Percentiles rank a stretch among this genome's conserved stretches.
Conservation (phyloP, 2,113 vertebrate genomes). For the Mormoops blainvillei region DNA sequence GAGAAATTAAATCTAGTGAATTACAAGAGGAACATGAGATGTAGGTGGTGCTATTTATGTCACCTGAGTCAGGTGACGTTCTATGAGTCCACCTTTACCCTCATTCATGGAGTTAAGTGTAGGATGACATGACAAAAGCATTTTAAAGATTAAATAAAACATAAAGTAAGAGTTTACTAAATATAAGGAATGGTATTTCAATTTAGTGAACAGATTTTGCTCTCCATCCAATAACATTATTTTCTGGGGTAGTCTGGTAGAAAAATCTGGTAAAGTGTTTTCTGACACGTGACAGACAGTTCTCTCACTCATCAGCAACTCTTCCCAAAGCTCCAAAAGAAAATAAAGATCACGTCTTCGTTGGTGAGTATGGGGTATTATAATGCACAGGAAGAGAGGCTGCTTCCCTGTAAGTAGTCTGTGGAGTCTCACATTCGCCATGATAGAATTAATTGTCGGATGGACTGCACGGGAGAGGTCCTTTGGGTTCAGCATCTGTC, state of each 20-base stretch:
- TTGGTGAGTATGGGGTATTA: background rate
- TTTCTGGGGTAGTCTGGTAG: background rate
- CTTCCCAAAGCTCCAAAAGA: background rate
- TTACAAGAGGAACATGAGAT: background rate
- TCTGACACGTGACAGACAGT: background rate
- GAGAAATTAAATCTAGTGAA: background rate
- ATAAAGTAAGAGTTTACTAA: background rate
- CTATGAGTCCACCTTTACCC: background rate
- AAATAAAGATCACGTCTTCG: background rate
- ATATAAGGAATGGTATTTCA: background rate
- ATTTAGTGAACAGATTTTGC: conserved; percentile 3
- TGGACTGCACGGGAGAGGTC: background rate
- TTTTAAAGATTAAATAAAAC: conserved; percentile 16
- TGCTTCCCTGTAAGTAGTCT: background rate
- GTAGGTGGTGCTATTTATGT: background rate
- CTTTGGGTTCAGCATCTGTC: background rate
- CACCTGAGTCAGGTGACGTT: background rate
- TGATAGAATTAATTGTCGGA: background rate
- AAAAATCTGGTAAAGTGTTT: conserved; percentile 10
- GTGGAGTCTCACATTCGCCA: background rate
- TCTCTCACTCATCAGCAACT: background rate
- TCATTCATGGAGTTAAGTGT: background rate
- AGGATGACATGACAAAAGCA: background rate
- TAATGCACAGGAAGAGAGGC: background rate
- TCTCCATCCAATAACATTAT: background rate